Evolutionary conservation across 2,113 vertebrate species (phyloP).

Genomic region (Melanerpes aurifrons): DNA sequence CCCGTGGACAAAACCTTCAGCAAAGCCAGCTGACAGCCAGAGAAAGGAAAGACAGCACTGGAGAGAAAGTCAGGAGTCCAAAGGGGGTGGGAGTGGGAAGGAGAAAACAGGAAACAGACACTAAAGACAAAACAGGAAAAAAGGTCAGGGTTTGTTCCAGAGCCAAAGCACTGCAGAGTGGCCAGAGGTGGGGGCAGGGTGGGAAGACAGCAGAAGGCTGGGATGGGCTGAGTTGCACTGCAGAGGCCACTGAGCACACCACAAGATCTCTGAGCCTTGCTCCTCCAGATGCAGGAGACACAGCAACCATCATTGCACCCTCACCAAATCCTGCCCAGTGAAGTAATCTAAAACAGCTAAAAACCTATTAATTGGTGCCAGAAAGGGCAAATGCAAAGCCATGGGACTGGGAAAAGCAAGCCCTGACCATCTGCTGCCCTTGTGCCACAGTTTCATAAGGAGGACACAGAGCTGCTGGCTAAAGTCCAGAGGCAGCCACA

Average conservation of each 20-base stretch:
- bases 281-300: background rate
- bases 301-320: background rate
- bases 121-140: constrained; percentile 63
- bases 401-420: background rate
- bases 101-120: constrained; percentile 56
- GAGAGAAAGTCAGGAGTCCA: background rate
- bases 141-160: constrained; percentile 28
- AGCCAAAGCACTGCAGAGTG: constrained; percentile 6
- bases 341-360: background rate
- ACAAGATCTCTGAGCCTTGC: rapidly evolving
- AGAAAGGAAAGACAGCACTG: background rate
- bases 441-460: background rate
- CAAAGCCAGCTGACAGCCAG: background rate
- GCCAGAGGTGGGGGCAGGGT: background rate
- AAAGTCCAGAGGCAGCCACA: no score
- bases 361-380: background rate
- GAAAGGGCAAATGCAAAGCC: background rate
- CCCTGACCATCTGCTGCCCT: background rate
- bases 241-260: background rate
- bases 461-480: no score
- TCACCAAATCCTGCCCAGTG: background rate
- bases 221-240: background rate
- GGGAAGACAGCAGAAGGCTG: background rate
- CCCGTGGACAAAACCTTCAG: background rate
- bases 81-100: background rate